Evolutionary conservation across 2,797 vertebrate genomes (phyloP).

Genomic region (Anguilla megastoma): DNA sequence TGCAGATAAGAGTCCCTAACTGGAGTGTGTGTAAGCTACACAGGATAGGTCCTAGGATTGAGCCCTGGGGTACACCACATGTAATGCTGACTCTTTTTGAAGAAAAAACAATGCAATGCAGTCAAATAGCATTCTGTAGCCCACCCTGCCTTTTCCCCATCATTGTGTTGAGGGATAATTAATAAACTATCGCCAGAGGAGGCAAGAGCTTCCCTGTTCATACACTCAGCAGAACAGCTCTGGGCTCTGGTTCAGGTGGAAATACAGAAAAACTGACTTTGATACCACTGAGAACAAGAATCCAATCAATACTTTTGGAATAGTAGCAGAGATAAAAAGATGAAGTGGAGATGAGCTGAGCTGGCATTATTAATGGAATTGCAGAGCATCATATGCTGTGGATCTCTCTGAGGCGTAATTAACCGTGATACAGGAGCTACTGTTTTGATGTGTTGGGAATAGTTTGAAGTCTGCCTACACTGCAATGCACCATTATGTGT

Average conservation of each 20-base stretch:
- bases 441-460: neutral
- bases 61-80: no score
- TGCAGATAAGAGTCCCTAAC: no score
- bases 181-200: neutral
- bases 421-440: neutral
- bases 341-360: constrained; percentile 45
- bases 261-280: constrained; percentile 34
- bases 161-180: neutral
- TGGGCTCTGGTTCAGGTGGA: constrained; percentile 40
- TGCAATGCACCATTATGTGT: neutral
- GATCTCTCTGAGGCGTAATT: constrained; percentile 33
- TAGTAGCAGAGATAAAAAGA: constrained; percentile 42
- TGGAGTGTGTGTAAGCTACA: no score
- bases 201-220: neutral
- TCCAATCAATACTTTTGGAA: constrained; percentile 38
- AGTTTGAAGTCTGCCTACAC: neutral
- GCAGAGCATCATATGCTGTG: neutral
- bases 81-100: no score
- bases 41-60: no score
- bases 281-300: constrained; percentile 36
- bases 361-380: constrained; percentile 39
- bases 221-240: constrained; percentile 40
- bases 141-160: neutral
- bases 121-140: neutral
- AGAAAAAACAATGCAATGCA: no score